Percentiles rank a stretch among this genome's conserved stretches.
phyloP scores from a whole-genome alignment of 2,888 invertebrate genomes.

The Cinara cedri region DNA sequence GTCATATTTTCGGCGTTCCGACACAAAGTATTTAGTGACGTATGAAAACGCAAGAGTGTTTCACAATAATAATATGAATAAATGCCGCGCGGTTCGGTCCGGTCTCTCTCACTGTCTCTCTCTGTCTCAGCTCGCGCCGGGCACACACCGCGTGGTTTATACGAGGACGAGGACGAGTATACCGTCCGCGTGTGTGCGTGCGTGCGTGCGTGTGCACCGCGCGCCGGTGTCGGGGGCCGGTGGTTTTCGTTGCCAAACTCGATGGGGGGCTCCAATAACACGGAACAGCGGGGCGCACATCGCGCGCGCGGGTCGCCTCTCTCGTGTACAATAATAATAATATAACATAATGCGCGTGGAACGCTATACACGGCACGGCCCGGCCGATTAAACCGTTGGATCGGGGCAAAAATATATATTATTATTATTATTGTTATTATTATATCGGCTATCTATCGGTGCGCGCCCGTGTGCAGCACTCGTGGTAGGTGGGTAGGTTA shows the following conservation, averaged over 20 bases:
- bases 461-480: background rate
- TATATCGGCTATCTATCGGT: conserved; percentile 4
- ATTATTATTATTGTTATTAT: conserved; percentile 10
- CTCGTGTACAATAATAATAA: background rate
- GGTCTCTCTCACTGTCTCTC: background rate
- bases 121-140: no score
- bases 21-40: conserved; percentile 55
- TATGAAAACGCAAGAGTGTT: conserved; percentile 47
- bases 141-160: background rate
- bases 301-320: background rate
- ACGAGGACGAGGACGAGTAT: background rate
- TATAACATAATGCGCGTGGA: no score
- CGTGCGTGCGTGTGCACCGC: no score
- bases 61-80: conserved; percentile 39
- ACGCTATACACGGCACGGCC: no score
- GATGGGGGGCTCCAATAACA: conserved; percentile 53
- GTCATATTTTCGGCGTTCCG: conserved; percentile 28
- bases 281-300: conserved; percentile 47
- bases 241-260: conserved; percentile 54
- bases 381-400: conserved; percentile 54
- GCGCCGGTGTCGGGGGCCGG: conserved; percentile 16
- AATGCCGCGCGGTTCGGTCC: background rate
- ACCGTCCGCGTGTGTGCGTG: no score
- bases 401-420: conserved; percentile 23
- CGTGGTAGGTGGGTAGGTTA: background rate